Percentiles rank a stretch among this genome's conserved stretches.
phyloP scores from a whole-genome alignment of 1,140 invertebrate genomes.

The Dufourea novaeangliae region DNA sequence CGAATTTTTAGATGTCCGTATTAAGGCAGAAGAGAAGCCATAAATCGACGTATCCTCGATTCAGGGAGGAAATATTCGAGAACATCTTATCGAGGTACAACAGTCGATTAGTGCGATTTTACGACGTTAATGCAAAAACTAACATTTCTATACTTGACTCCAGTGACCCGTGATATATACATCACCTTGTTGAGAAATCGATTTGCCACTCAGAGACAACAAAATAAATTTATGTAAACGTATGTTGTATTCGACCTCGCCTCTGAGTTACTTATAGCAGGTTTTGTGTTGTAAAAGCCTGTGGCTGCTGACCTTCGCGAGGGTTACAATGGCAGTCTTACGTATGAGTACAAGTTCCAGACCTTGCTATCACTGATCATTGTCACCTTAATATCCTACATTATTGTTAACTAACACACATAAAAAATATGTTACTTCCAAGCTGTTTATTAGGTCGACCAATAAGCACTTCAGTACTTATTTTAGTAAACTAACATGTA shows the following conservation, averaged over 20 bases:
- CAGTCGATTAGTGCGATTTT: not conserved
- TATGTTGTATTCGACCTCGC: not conserved
- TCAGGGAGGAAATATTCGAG: not conserved
- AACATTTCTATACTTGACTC: not conserved
- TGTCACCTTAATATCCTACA: too few relatives aligned
- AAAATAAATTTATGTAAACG: not conserved
- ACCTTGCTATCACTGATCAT: not conserved
- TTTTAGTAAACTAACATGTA: too few relatives aligned
- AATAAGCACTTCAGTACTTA: too few relatives aligned
- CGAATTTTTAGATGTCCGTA: not conserved
- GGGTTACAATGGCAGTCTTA: not conserved
- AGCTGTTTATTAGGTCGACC: too few relatives aligned
- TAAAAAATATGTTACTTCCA: too few relatives aligned
- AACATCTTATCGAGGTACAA: not conserved
- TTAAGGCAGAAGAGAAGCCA: not conserved
- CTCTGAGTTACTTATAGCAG: not conserved
- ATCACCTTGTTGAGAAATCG: not conserved
- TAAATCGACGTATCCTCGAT: not conserved
- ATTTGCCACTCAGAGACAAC: not conserved
- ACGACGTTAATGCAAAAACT: not conserved
- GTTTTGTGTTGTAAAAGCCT: not conserved
- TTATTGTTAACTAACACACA: not conserved
- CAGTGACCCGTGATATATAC: not conserved
- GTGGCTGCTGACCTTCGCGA: not conserved
- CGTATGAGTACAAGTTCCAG: not conserved